Percentiles rank a stretch among this genome's conserved stretches.
Evolutionary conservation across 2,797 vertebrate genomes (phyloP).

Genomic region (Acanthiza pusilla): DNA sequence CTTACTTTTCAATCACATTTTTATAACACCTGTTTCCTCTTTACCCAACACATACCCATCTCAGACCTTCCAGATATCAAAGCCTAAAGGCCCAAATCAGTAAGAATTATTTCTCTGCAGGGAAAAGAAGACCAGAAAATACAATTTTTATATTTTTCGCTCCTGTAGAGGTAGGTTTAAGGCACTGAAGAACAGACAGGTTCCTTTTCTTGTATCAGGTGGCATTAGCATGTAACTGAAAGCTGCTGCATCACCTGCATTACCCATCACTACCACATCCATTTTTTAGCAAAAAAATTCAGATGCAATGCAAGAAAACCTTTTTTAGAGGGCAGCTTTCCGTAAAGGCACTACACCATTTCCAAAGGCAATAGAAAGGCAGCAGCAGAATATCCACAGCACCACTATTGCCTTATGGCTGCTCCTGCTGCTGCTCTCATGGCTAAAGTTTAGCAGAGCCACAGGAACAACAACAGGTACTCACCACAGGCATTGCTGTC

Average conservation of each 20-base stretch:
- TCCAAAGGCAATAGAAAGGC: background rate
- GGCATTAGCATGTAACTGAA: background rate
- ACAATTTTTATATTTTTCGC: background rate
- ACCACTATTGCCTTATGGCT: background rate
- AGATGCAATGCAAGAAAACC: background rate
- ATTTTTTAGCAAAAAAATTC: background rate
- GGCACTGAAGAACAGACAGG: background rate
- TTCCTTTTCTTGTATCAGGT: background rate
- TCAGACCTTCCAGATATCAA: background rate
- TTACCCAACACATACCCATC: background rate
- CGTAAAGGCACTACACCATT: background rate
- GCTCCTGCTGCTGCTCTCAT: background rate
- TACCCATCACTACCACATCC: background rate
- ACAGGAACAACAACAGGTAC: background rate
- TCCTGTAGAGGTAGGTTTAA: background rate
- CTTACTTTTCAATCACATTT: background rate
- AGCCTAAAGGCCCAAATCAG: background rate
- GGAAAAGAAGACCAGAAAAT: background rate
- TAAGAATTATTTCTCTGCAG: background rate
- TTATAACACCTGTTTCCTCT: background rate
- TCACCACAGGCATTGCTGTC: background rate
- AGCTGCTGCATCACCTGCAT: background rate
- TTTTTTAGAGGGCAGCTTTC: background rate
- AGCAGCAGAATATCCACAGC: background rate
- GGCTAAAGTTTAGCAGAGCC: background rate